Conservation (phyloP, 2,797 vertebrate species). For the Macroramphosus scolopax region DNA sequence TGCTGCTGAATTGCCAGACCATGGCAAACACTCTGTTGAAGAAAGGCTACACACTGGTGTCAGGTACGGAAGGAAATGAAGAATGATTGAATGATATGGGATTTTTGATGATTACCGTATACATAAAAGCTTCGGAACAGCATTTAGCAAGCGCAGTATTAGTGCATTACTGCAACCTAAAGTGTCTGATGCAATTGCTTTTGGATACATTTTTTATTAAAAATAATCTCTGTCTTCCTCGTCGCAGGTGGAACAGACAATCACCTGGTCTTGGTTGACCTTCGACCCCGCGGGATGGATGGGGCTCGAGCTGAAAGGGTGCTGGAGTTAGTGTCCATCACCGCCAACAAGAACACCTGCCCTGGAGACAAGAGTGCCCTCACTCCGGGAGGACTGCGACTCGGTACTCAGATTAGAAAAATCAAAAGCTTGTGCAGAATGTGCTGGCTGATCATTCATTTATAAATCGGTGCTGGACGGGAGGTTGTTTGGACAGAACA, state of each 20-base stretch:
- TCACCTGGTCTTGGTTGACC: conserved; percentile 87
- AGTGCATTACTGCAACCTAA: too few relatives aligned
- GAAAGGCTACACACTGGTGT: conserved; percentile 83
- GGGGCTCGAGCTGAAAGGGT: conserved; percentile 85
- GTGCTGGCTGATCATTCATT: conserved; percentile 6
- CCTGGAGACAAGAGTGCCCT: conserved; percentile 85
- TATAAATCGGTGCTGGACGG: conserved; percentile 7
- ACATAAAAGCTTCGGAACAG: too few relatives aligned
- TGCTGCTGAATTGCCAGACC: conserved; percentile 81
- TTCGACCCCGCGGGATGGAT: conserved; percentile 82
- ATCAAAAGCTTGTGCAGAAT: neutral
- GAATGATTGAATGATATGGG: too few relatives aligned
- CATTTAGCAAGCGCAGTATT: too few relatives aligned
- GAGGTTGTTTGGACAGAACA: conserved; percentile 18
- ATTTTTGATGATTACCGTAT: too few relatives aligned
- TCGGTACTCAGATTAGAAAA: conserved; percentile 67
- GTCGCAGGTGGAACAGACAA: conserved; percentile 85
- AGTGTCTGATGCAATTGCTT: too few relatives aligned
- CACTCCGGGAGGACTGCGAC: conserved; percentile 82
- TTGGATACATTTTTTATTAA: too few relatives aligned
- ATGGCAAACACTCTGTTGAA: conserved; percentile 83
- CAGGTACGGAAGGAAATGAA: conserved; percentile 69
- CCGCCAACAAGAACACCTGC: conserved; percentile 88
- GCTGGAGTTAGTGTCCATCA: conserved; percentile 86
- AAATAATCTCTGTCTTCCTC: neutral